Percentiles rank a stretch among this genome's conserved stretches.
These are phyloP conservation scores for Sparus aurata DNA, from an alignment of 2,797 vertebrate genomes.

Conservation along the genomic window DNA sequence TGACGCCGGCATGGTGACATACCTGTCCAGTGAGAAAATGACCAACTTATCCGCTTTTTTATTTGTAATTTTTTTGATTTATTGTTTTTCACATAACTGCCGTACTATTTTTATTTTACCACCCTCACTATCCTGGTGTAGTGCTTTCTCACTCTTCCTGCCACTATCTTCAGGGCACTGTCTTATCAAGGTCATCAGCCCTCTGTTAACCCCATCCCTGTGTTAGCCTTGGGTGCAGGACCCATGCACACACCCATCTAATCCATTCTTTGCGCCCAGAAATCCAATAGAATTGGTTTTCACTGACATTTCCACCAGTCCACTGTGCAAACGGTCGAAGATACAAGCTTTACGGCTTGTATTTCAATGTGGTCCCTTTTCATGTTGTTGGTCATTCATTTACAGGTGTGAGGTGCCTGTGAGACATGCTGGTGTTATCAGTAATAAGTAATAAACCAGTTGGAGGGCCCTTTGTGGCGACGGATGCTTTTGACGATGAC, in stretches of 20 bases:
- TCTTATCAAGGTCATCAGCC: slow-evolving; percentile 24
- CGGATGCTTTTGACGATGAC: slow-evolving; percentile 34
- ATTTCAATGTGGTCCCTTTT: slow-evolving; percentile 10
- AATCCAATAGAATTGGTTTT: slow-evolving; percentile 30
- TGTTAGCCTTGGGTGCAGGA: slow-evolving; percentile 4
- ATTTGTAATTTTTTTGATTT: neutral
- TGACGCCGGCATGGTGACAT: slow-evolving; percentile 22
- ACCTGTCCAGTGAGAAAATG: slow-evolving; percentile 41
- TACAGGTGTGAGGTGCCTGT: slow-evolving; percentile 15
- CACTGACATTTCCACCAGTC: slow-evolving; percentile 1
- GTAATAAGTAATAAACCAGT: slow-evolving; percentile 31
- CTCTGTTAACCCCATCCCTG: slow-evolving; percentile 6
- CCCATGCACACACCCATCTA: slow-evolving; percentile 1
- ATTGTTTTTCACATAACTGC: slow-evolving; percentile 21
- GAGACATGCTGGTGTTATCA: slow-evolving; percentile 40
- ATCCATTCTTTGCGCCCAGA: slow-evolving; percentile 9
- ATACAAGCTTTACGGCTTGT: slow-evolving; percentile 21
- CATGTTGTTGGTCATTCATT: slow-evolving; percentile 22
- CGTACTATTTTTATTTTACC: slow-evolving; percentile 17
- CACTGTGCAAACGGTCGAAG: slow-evolving; percentile 7
- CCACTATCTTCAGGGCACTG: slow-evolving; percentile 15
- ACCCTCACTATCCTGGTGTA: neutral
- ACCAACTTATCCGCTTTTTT: slow-evolving; percentile 37
- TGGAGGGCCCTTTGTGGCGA: slow-evolving; percentile 18
- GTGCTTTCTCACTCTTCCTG: neutral